These are phyloP conservation scores for Melanotaenia trifasciata DNA, from an alignment of 2,797 vertebrate species.

Conservation along the genomic window DNA sequence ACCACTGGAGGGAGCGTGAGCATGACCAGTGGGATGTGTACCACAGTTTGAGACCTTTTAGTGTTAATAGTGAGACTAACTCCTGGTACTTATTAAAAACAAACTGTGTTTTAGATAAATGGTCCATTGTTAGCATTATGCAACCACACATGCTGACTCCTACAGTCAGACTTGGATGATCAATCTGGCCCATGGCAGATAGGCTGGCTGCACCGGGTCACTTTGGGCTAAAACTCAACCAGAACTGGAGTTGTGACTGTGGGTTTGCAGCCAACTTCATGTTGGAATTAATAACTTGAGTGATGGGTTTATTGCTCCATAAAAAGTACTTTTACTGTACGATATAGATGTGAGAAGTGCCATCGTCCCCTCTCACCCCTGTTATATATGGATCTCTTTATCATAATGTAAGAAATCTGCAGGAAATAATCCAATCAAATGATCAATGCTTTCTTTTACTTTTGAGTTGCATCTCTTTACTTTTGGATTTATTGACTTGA, in stretches of 20 bases:
- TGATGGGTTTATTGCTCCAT: not conserved
- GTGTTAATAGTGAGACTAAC: too few species aligned
- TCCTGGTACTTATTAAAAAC: not conserved
- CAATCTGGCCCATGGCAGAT: not conserved
- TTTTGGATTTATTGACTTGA: too few species aligned
- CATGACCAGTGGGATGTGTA: too few species aligned
- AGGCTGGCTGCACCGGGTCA: not conserved
- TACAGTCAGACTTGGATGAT: not conserved
- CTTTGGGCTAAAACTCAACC: not conserved
- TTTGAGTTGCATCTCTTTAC: too few species aligned
- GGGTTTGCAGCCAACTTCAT: not conserved
- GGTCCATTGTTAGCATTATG: not conserved
- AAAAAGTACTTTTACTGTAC: not conserved
- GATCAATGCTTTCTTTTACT: too few species aligned
- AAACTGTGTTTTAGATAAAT: not conserved
- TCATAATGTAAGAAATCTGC: not conserved
- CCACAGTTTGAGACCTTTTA: too few species aligned
- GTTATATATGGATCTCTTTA: too few species aligned
- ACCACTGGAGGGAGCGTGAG: too few species aligned
- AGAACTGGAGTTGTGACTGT: not conserved
- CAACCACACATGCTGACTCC: not conserved
- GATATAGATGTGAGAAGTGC: not conserved
- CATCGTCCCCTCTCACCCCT: not conserved
- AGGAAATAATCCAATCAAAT: not conserved
- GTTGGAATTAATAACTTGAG: not conserved